Evolutionary conservation across 2,888 invertebrate species (phyloP).

Genomic region (Rhingia rostrata): DNA sequence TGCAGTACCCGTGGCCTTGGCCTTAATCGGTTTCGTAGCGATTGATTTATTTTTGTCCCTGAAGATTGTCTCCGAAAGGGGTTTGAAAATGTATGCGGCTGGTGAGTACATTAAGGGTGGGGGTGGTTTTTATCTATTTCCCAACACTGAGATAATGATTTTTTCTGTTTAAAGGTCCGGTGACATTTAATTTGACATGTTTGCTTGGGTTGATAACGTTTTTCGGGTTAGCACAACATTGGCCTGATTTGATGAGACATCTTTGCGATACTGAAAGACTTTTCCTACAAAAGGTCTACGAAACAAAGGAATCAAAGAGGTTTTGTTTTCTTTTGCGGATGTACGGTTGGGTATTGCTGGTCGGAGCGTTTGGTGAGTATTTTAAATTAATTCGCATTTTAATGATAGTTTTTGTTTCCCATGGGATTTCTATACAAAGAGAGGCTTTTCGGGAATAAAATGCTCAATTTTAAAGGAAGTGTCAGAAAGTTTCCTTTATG

Average conservation of each 20-base stretch:
- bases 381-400: background rate
- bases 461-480: no score
- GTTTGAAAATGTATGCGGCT: constrained; percentile 79
- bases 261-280: constrained; percentile 78
- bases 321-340: constrained; percentile 77
- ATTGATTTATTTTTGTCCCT: constrained; percentile 77
- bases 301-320: constrained; percentile 73
- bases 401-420: background rate
- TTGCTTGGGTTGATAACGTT: constrained; percentile 77
- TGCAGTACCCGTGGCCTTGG: constrained; percentile 75
- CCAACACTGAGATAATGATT: background rate
- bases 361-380: constrained; percentile 76
- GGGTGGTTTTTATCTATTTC: background rate
- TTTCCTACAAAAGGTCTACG: constrained; percentile 79
- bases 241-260: constrained; percentile 79
- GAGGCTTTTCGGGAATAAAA: no score
- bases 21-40: constrained; percentile 75
- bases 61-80: constrained; percentile 77
- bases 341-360: constrained; percentile 77
- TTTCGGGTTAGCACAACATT: constrained; percentile 78
- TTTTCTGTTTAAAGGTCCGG: constrained; percentile 76
- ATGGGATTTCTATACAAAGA: no score
- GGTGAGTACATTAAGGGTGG: constrained; percentile 72
- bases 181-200: constrained; percentile 80
- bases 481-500: background rate